These are phyloP conservation scores for Platyrinchus mystaceus DNA, from an alignment of 2,797 vertebrate genomes.

Conservation along the genomic window DNA sequence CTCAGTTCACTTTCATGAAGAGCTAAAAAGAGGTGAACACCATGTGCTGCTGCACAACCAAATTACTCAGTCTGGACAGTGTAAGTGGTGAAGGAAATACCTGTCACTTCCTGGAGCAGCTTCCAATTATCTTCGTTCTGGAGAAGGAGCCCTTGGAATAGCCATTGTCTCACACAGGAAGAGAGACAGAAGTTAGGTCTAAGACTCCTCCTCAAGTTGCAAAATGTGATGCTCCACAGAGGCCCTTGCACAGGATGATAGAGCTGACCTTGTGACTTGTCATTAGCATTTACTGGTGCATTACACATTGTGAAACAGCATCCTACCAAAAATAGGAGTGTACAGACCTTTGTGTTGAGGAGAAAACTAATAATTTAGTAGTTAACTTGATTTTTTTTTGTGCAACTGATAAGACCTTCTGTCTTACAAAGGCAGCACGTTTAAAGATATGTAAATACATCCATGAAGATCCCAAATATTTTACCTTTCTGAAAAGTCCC, in stretches of 20 bases:
- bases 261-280: background rate
- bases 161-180: background rate
- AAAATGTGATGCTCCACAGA: background rate
- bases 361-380: background rate
- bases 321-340: background rate
- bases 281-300: background rate
- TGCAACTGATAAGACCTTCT: background rate
- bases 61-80: background rate
- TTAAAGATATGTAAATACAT: background rate
- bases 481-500: background rate
- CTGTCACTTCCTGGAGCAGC: conserved; percentile 19
- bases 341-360: background rate
- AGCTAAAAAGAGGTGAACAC: conserved; percentile 13
- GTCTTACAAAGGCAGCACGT: background rate
- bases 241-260: background rate
- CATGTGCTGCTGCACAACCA: background rate
- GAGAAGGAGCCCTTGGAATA: conserved; percentile 16
- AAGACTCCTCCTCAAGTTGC: background rate
- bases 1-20: background rate
- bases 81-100: conserved; percentile 18
- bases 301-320: background rate
- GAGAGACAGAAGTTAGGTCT: background rate
- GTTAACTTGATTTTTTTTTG: background rate
- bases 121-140: conserved; percentile 1
- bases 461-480: background rate